A percentile compares a stretch with the other conserved stretches of the same genome.
phyloP scores from a whole-genome alignment of 1,140 invertebrate species.

The Drosophila willistoni region DNA sequence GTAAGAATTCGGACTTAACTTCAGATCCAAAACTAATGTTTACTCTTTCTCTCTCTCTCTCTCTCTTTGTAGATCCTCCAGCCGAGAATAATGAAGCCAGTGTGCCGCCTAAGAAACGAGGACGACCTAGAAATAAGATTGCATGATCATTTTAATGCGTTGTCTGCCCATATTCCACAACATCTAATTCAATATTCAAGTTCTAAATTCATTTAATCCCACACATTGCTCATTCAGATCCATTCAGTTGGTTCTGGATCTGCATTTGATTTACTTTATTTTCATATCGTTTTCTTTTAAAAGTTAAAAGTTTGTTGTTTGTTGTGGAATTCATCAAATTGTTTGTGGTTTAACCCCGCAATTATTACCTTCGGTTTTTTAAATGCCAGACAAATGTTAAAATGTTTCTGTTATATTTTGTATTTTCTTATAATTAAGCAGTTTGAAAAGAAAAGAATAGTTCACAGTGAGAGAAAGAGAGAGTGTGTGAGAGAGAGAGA shows the following conservation, averaged over 20 bases:
- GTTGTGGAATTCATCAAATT: background rate
- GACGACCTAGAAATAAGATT: conserved; percentile 22
- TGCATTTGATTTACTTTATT: too few species aligned
- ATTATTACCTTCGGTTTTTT: background rate
- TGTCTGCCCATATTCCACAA: too few species aligned
- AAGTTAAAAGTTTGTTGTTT: too few species aligned
- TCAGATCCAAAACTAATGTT: background rate
- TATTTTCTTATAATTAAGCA: background rate
- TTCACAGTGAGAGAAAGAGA: background rate
- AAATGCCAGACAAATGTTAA: too few species aligned
- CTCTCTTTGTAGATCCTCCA: conserved; percentile 6
- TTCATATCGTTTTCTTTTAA: too few species aligned
- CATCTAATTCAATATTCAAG: too few species aligned
- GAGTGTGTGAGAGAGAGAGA: background rate
- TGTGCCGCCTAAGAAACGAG: conserved; percentile 56
- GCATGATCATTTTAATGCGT: background rate
- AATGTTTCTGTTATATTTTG: background rate
- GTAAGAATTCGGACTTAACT: too few species aligned
- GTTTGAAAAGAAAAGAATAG: background rate
- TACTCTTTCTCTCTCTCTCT: background rate
- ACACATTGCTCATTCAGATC: too few species aligned
- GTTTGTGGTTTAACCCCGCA: background rate
- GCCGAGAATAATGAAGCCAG: conserved; percentile 21
- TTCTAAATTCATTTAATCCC: too few species aligned
- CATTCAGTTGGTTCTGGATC: too few species aligned